A percentile compares a stretch with the other conserved stretches of the same genome.
Conservation (phyloP, 2,888 invertebrate species). For the Listrodromus nycthemerus region DNA sequence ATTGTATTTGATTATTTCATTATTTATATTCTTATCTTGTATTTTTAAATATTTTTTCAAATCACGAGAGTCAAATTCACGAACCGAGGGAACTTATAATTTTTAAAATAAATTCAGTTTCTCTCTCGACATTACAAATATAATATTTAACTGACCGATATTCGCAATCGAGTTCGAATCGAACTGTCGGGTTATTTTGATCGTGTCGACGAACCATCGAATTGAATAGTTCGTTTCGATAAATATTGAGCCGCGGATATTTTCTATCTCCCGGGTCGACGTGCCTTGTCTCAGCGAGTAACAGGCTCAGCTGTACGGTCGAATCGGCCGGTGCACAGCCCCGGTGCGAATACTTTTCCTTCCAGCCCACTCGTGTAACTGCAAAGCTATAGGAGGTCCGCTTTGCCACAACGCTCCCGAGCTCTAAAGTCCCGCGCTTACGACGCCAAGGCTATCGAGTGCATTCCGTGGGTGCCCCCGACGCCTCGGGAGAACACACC, state of each 20-base stretch:
- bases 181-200: conserved; percentile 9
- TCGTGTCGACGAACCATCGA: not conserved
- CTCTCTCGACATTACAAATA: not conserved
- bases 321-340: conserved; percentile 23
- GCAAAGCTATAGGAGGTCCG: conserved; percentile 14
- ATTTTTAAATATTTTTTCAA: not conserved
- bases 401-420: conserved; percentile 31
- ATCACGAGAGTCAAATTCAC: not conserved
- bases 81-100: too few relatives aligned
- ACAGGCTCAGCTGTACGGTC: not conserved
- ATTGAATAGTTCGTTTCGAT: too few relatives aligned
- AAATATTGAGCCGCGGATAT: not conserved
- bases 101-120: not conserved
- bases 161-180: not conserved
- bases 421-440: conserved; percentile 71
- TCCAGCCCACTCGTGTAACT: conserved; percentile 18
- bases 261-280: conserved; percentile 1
- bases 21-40: not conserved
- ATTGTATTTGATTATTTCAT: not conserved
- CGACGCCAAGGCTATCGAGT: conserved; percentile 82
- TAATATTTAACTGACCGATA: not conserved
- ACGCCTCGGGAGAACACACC: conserved; percentile 43
- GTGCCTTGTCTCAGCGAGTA: not conserved
- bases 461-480: conserved; percentile 75
- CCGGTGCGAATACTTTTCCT: conserved; percentile 20